These are phyloP conservation scores for Aulostomus chinensis DNA, from an alignment of 2,797 vertebrate genomes.

Conservation along the genomic window DNA sequence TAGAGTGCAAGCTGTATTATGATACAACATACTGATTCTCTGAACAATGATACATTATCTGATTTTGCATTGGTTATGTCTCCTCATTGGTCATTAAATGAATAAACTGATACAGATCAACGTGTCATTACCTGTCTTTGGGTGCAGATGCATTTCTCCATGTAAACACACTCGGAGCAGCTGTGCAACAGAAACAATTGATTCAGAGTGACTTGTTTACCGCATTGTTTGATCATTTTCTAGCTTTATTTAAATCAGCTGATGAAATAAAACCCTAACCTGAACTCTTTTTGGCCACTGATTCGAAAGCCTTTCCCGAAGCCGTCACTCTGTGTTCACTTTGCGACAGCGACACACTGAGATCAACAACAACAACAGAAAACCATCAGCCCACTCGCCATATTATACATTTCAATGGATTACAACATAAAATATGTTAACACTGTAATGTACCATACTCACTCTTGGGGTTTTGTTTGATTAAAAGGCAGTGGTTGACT, in stretches of 20 bases:
- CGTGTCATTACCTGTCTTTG: slow-evolving; percentile 66
- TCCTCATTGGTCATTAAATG: no score
- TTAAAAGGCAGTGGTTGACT: slow-evolving; percentile 79
- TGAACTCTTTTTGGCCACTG: slow-evolving; percentile 53
- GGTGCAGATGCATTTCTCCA: slow-evolving; percentile 67
- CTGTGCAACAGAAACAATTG: slow-evolving; percentile 48
- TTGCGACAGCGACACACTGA: slow-evolving; percentile 59
- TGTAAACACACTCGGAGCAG: slow-evolving; percentile 59
- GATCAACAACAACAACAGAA: slow-evolving; percentile 12
- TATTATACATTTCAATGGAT: neutral
- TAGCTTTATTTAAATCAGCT: neutral
- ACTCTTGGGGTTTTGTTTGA: slow-evolving; percentile 78
- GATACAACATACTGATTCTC: no score
- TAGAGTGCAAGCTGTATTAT: no score
- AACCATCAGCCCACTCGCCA: neutral
- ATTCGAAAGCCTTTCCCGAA: slow-evolving; percentile 61
- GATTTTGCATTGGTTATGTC: no score
- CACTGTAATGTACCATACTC: slow-evolving; percentile 26
- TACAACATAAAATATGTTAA: neutral
- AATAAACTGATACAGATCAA: no score
- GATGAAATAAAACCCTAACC: no score
- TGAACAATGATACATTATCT: no score
- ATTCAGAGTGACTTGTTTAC: neutral
- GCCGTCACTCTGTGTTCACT: slow-evolving; percentile 53
- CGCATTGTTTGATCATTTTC: no score